Base-by-base conservation (phyloP, 2,113 vertebrate genomes). In the Rhagologus leucostigma region DNA sequence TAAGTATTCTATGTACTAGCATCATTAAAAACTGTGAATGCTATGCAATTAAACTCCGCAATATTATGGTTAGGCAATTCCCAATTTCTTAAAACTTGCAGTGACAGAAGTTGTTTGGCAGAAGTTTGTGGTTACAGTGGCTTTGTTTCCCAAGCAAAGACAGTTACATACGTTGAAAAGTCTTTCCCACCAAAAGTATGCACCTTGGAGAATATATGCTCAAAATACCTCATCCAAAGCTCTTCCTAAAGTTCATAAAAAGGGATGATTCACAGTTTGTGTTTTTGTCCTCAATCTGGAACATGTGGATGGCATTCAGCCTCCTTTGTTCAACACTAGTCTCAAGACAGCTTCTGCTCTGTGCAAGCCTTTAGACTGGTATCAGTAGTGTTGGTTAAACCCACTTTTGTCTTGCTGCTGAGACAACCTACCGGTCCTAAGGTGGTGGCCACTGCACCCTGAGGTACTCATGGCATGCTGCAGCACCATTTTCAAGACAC, bases 1-100 rank as follows among this genome's bases (percentile, higher is more conserved):
- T 33, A 67, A 70, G 5, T 26, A 23, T 33, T 63, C 0, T 0
- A 53, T 44, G 23, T 3, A 73, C 17, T 17, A 56, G 9, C n/a
- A 62, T 70, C 19, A 78, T 22, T 44, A 73, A 64, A 82, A 84
- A 62, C 3, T 6, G 9, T 30, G 11, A 53, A 29, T n/a, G 19
- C 47, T 60, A 13, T 20, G 63, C 33, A 62, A 60, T 46, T 44
- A 39, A 60, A 52, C 11, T 56, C n/a, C 41, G 35, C 20, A 63
- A 39, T 39, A 30, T 7, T 33, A 22, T 3, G 1, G 41, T 71
- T 87, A 84, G 71, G 35, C 21, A 81, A 73, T 56, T 87, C 90
- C 44, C 18, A 81, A 3, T 18, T 37, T 59, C 32, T 67, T 84
- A 64, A 52, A 69, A 27, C 10, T 69, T 84, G 39, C 64, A 52